These are phyloP conservation scores for Plectrocnemia conspersa DNA, from an alignment of 1,140 invertebrate genomes.

Conservation along the genomic window DNA sequence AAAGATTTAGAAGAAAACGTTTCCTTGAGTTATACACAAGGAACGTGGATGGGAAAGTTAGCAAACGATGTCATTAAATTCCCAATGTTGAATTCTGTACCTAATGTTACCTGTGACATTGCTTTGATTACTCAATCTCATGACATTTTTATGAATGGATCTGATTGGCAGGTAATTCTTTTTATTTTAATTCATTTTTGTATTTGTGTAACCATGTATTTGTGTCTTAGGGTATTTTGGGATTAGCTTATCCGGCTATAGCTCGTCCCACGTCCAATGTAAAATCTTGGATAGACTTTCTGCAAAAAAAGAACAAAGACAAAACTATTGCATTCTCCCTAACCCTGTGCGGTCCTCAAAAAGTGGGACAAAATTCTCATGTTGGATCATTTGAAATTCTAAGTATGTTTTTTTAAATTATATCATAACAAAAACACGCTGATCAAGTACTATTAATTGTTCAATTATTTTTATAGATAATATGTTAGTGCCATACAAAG, in stretches of 20 bases:
- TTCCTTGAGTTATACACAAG: conserved; percentile 28
- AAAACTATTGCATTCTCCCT: conserved; percentile 34
- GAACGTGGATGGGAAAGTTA: conserved; percentile 31
- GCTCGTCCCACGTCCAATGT: conserved; percentile 27
- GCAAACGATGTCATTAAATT: conserved; percentile 29
- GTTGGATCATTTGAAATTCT: conserved; percentile 35
- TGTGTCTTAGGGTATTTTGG: conserved; percentile 31
- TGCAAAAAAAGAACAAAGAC: conserved; percentile 33
- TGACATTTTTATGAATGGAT: conserved; percentile 32
- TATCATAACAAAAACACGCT: not conserved
- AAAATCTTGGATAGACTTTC: conserved; percentile 33
- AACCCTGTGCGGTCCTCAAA: conserved; percentile 29
- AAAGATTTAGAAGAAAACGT: conserved; percentile 23
- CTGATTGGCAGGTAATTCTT: conserved; percentile 35
- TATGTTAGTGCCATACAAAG: conserved; percentile 23
- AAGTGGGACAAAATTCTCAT: conserved; percentile 18
- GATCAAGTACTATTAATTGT: not conserved
- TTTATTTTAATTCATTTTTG: conserved; percentile 9
- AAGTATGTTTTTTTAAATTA: conserved; percentile 20
- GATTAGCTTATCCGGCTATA: conserved; percentile 32
- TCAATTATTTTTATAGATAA: conserved; percentile 28
- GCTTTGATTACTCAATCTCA: conserved; percentile 27
- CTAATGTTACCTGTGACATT: conserved; percentile 28
- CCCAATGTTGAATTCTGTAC: conserved; percentile 33
- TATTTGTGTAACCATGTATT: not conserved